Base-by-base conservation (phyloP, 2,113 vertebrate species). In the Emydura subglobosa region DNA sequence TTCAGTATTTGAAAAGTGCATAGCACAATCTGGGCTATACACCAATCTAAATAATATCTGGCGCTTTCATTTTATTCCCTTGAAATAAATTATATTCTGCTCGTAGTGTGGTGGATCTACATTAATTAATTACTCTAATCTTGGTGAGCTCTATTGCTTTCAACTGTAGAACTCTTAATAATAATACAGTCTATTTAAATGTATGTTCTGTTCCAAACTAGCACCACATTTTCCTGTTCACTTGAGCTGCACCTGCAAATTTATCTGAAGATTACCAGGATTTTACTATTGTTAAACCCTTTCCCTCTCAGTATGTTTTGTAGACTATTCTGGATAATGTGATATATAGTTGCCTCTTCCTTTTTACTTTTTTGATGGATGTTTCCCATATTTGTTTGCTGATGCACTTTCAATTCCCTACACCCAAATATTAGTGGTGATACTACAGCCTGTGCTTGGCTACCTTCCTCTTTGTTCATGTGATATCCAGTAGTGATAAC, bases 291-390 rank as follows among this genome's bases (percentile, higher is more conserved):
- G 5, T 88, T 68, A 50, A 76, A 25, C 31, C 6, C 6, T 82
- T 24, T 31, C 59, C 44, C 44, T 53, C 7, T 6, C 22, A 59
- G 51, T 5, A 34, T 47, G 10, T 8, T 44, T 31, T 5, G 13
- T 0, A 0, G 7, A 82, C 44, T 13, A 44, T 47, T 89, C 59
- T 0, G 0, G 74, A 78, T 34, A 82, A 22, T n/a, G 5, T 54
- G 47, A 0, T 0, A 21, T 39, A 16, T 57, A 51, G 55, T 39
- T 42, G 3, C 34, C 39, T 22, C 3, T 22, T 87, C 44, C 0
- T 0, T 51, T 5, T 68, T 94, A 9, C 1, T 44, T 91, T 55
- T n/a, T 7, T 34, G 24, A 1, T 0, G 0, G 17, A n/a, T 34
- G 78, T 89, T 87, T 79, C 3, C 61, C 1, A 0, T 50, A 79